These are phyloP conservation scores for Ormyrus labotus DNA, from an alignment of 2,888 invertebrate genomes.

Conservation along the genomic window DNA sequence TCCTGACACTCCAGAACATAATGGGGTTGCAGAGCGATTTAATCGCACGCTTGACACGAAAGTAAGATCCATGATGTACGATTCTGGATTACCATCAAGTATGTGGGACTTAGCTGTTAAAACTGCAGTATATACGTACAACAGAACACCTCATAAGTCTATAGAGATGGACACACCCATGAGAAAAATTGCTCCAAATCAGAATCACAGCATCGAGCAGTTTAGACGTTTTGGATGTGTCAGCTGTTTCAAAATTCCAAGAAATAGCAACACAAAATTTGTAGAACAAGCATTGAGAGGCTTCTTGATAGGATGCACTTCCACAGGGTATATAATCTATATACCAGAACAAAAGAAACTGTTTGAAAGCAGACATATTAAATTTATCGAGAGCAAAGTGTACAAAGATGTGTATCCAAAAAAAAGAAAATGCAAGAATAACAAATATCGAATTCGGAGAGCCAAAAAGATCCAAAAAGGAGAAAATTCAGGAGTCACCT, in stretches of 20 bases:
- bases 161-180: too few species aligned
- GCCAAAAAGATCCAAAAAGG: background rate
- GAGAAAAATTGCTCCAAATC: too few species aligned
- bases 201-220: background rate
- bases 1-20: too few species aligned
- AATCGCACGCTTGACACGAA: too few species aligned
- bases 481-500: background rate
- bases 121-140: too few species aligned
- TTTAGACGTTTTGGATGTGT: background rate
- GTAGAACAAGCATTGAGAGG: background rate
- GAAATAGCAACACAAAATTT: background rate
- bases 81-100: too few species aligned
- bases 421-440: background rate
- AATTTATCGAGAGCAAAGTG: background rate
- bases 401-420: background rate
- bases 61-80: too few species aligned
- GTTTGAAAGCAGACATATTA: slow-evolving; percentile 1
- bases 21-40: too few species aligned
- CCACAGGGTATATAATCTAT: background rate
- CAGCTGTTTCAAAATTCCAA: background rate
- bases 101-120: too few species aligned
- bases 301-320: background rate
- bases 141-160: too few species aligned
- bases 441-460: background rate
- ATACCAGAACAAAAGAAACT: background rate